Conservation (phyloP, 2,113 vertebrate genomes). For the Corythoichthys haematopterus region DNA sequence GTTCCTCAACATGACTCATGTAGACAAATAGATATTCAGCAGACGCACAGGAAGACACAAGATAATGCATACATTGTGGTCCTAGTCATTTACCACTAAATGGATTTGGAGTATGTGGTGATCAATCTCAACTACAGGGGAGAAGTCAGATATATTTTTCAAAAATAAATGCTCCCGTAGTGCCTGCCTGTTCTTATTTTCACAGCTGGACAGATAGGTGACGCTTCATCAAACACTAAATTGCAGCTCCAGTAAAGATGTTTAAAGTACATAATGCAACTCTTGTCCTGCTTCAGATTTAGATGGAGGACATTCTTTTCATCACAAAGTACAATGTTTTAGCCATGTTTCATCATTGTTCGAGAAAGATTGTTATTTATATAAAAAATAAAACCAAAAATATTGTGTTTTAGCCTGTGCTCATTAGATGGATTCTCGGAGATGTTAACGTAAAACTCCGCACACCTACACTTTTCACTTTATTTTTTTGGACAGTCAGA, state of each 20-base stretch:
- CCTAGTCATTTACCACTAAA: not conserved
- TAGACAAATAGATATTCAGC: not conserved
- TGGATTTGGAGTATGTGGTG: constrained; percentile 2
- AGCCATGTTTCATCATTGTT: not conserved
- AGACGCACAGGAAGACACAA: constrained; percentile 1
- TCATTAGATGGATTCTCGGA: not conserved
- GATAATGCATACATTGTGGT: not conserved
- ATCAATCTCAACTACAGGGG: constrained; percentile 23
- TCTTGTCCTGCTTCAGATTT: not conserved
- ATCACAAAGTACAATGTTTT: not conserved
- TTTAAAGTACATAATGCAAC: not conserved
- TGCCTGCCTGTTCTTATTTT: constrained; percentile 47
- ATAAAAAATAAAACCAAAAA: too few species aligned
- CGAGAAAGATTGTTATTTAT: not conserved
- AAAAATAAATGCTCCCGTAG: constrained; percentile 45
- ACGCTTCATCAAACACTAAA: constrained; percentile 25
- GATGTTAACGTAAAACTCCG: too few species aligned
- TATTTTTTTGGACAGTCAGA: too few species aligned
- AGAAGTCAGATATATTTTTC: constrained; percentile 21
- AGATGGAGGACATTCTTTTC: not conserved
- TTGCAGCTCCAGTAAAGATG: constrained; percentile 31
- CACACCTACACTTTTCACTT: too few species aligned
- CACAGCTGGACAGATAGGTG: constrained; percentile 49
- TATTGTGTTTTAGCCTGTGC: not conserved
- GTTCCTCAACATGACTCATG: not conserved